Conservation (phyloP, 2,888 invertebrate species). For the Ornithoptera alexandrae region DNA sequence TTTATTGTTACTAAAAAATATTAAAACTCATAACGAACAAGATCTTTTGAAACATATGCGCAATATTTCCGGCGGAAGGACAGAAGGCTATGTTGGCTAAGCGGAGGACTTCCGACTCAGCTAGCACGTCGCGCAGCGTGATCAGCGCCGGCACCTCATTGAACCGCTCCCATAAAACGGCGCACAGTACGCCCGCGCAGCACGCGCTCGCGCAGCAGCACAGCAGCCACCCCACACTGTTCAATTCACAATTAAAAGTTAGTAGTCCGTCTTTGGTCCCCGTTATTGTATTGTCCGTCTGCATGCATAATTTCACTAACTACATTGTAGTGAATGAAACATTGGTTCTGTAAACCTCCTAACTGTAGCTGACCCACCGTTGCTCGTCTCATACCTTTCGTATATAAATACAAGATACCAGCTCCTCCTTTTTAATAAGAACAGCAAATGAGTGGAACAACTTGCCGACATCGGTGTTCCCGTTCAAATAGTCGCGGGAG, state of each 20-base stretch:
- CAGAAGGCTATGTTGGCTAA: slow-evolving; percentile 56
- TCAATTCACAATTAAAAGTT: not conserved
- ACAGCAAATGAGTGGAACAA: too few species aligned
- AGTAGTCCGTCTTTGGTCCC: too few species aligned
- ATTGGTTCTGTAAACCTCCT: too few species aligned
- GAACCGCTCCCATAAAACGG: slow-evolving; percentile 65
- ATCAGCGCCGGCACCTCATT: slow-evolving; percentile 59
- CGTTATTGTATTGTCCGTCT: too few species aligned
- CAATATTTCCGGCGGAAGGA: slow-evolving; percentile 44
- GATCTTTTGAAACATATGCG: slow-evolving; percentile 40
- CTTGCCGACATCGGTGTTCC: too few species aligned
- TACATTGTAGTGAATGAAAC: too few species aligned
- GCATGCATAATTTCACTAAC: too few species aligned
- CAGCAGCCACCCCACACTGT: slow-evolving; percentile 55
- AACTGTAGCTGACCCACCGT: too few species aligned
- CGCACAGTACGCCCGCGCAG: slow-evolving; percentile 61
- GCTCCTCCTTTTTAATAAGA: not conserved
- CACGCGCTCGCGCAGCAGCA: slow-evolving; percentile 58
- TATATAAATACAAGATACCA: not conserved
- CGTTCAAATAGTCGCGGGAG: too few species aligned
- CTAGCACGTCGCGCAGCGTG: slow-evolving; percentile 41
- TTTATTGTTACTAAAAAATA: too few species aligned
- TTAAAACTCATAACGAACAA: slow-evolving; percentile 39
- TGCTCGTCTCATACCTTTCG: too few species aligned
- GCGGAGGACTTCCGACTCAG: slow-evolving; percentile 30